Evolutionary conservation across 1,140 invertebrate genomes (phyloP).

Genomic region (Drosophila mayri): DNA sequence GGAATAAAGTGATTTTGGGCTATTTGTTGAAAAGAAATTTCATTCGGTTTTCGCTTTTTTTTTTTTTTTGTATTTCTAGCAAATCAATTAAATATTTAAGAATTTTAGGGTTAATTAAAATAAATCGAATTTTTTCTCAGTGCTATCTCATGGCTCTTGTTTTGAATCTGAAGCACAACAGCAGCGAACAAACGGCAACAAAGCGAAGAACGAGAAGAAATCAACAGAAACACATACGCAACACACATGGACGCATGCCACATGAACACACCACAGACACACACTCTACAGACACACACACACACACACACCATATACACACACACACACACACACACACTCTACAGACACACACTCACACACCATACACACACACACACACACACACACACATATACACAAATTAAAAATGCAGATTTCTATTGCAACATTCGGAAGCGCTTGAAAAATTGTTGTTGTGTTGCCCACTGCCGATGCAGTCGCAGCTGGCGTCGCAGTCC

Average conservation of each 20-base stretch:
- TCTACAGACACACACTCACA: conserved; percentile 3
- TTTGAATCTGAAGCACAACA: conserved; percentile 41
- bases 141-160: conserved; percentile 23
- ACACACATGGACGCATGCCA: conserved; percentile 17
- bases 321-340: conserved; percentile 15
- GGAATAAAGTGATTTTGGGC: no score
- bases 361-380: conserved; percentile 9
- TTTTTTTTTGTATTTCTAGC: no score
- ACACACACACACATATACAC: conserved; percentile 30
- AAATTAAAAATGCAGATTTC: conserved; percentile 80
- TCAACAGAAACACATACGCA: conserved; percentile 49
- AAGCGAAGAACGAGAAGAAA: conserved; percentile 53
- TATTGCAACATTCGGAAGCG: conserved; percentile 76
- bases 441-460: conserved; percentile 68
- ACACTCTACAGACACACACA: no score
- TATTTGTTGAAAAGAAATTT: no score
- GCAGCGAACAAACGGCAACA: conserved; percentile 33
- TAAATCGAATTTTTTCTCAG: no score
- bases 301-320: no score
- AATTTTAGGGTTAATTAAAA: no score
- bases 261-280: conserved; percentile 16
- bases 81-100: background rate
- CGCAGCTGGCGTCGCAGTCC: conserved; percentile 21
- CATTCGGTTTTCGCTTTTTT: no score
- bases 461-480: conserved; percentile 33